These are phyloP conservation scores for Brienomyrus longianalis DNA, from an alignment of 2,113 vertebrate genomes.

Conservation along the genomic window DNA sequence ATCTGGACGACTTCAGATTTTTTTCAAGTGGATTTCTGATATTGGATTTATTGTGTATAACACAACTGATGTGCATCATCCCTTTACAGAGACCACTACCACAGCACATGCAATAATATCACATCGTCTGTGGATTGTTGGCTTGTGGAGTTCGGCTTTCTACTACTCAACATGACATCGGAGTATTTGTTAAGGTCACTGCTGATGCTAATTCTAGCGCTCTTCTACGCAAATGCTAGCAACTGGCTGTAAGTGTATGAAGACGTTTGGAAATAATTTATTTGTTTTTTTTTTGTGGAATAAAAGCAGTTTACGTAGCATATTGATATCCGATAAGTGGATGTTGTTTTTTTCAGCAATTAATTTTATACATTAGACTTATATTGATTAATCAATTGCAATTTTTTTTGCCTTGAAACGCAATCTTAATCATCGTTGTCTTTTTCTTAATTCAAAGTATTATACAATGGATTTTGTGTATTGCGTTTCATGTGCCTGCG, in stretches of 20 bases:
- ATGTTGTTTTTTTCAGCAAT: constrained; percentile 8
- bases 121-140: constrained; percentile 44
- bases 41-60: constrained; percentile 57
- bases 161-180: constrained; percentile 69
- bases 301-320: background rate
- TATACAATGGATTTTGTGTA: background rate
- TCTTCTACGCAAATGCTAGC: constrained; percentile 88
- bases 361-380: background rate
- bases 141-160: constrained; percentile 8
- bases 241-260: constrained; percentile 91
- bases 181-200: constrained; percentile 80
- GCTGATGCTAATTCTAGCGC: constrained; percentile 88
- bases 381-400: background rate
- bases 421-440: background rate
- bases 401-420: background rate
- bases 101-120: constrained; percentile 1
- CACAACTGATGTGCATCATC: constrained; percentile 2
- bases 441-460: background rate
- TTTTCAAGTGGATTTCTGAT: constrained; percentile 46
- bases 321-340: background rate
- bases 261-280: constrained; percentile 9
- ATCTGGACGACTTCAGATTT: constrained; percentile 23
- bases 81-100: constrained; percentile 10
- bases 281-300: background rate
- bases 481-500: constrained; percentile 46